Evolutionary conservation across 2,113 vertebrate species (phyloP), one percentile per base, ranked within the genome.

Genomic region (Dascyllus trimaculatus): DNA sequence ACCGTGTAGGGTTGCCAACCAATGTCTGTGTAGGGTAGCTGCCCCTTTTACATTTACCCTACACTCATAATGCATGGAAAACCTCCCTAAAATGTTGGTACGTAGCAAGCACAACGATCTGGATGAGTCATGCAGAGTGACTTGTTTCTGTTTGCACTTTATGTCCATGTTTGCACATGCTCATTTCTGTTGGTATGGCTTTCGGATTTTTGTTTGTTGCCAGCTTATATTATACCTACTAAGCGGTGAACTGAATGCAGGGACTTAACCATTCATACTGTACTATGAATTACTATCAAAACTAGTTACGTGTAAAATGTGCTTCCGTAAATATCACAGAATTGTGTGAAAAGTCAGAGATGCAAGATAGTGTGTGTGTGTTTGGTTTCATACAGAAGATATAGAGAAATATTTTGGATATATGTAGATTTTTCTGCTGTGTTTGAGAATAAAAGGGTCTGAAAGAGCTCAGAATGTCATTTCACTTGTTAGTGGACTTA

Each of bases 111-210:
- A 15, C 17, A 15, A 1, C 48, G 13, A 48, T 32, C 24, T 48
- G 11, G 26, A 25, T 66, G 4, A 4, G 40, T 52, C 19, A 22
- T 59, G 32, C 57, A 22, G 17, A 40, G 29, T 71, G 4, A 9
- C 56, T 52, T 61, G 17, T 53, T 73, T 26, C 19, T 60, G 53
- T 79, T 84, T 78, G 86, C 86, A 94, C 85, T 88, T 91, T 88
- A 84, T 85, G 58, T 65, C 68, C 58, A 53, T 5, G 66, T 86
- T 88, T 90, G 84, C 87, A 90, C 84, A 78, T 79, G 48, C 32
- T 18, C 9, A 48, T 17, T 80, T 21, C 29, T 19, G 19, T 46
- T 21, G 18, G 59, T 21, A 2, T 26, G 10, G 24, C 18, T 63
- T 40, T 15, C 35, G 53, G 25, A 11, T 15, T 48, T 65, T 59